Base-by-base conservation (phyloP, 2,888 invertebrate genomes). In the Eupithecia exiguata region DNA sequence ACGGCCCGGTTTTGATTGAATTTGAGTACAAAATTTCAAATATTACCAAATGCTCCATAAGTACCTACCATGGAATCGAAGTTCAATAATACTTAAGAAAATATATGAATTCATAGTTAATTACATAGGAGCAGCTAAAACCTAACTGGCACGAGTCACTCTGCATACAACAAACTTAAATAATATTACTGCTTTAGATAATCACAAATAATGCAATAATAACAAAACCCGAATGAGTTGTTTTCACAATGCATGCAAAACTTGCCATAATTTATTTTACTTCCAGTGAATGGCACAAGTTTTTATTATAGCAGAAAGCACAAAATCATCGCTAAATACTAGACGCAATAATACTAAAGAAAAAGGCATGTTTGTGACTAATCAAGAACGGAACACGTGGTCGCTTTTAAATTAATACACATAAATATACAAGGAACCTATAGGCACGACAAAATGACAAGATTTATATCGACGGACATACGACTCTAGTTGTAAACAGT, bases 371-470 rank as follows among this genome's bases (percentile, higher is more conserved):
- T 79, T 80, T 80, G 80, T 79, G 80, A 80, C 79, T 77, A 76
- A 76, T 73, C 71, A 75, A 77, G 74, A 78, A 74, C 72, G 75
- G 76, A 75, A 80, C 76, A 78, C 77, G 70, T 72, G 43, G 75
- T 77, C 66, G 72, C 79, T 70, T 73, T 74, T 70, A 78, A 79
- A 74, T 79, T 70, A 70, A 72, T 74, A 79, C 76, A 81, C 72
- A 81, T 78, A 78, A 80, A 78, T 77, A 80, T 79, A 82, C 75
- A 80, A 82, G 80, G 83, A 80, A 83, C 80, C 80, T 70, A 76
- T 79, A 82, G 75, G 74, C 74, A 77, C 79, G 75, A 71, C 74
- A 71, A 73, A 76, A 72, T 80, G 77, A 78, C 74, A 36, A 74
- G 76, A 79, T 71, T 68, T 49, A 67, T 68, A 58, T 62, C 63